phyloP scores from a whole-genome alignment of 2,888 invertebrate genomes.

The Strigamia crassipes region DNA sequence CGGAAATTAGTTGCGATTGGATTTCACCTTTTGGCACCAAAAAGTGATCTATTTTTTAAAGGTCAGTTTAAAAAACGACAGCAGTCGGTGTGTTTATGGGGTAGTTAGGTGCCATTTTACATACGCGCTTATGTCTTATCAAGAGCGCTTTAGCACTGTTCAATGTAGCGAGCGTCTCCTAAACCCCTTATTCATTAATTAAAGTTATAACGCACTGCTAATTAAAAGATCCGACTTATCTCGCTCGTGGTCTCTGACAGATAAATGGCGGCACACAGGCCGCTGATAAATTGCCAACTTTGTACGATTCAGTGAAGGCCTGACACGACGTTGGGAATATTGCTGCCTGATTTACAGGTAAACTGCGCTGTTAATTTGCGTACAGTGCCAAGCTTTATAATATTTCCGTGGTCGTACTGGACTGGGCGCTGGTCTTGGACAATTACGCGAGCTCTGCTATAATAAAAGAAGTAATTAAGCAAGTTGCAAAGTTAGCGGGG shows the following conservation, averaged over 20 bases:
- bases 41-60: not conserved
- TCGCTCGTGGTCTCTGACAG: constrained; percentile 44
- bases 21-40: too few species aligned
- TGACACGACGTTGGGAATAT: constrained; percentile 39
- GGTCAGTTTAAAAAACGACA: not conserved
- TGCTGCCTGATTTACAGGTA: constrained; percentile 43
- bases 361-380: constrained; percentile 45
- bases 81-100: not conserved
- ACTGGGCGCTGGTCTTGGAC: constrained; percentile 35
- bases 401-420: constrained; percentile 39
- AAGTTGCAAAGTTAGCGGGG: constrained; percentile 40
- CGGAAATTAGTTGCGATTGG: not conserved
- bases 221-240: constrained; percentile 46
- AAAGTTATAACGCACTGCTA: constrained; percentile 44
- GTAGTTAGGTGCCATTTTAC: constrained; percentile 2
- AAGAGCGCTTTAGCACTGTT: constrained; percentile 35
- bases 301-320: constrained; percentile 39
- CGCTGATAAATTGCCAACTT: constrained; percentile 15
- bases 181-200: constrained; percentile 46
- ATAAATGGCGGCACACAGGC: constrained; percentile 36
- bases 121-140: constrained; percentile 31
- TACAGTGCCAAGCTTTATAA: constrained; percentile 39
- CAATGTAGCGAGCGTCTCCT: constrained; percentile 38
- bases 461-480: constrained; percentile 42
- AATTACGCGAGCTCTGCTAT: constrained; percentile 43